These are phyloP conservation scores for Trypoxylus dichotomus DNA, from an alignment of 1,140 invertebrate genomes.

Conservation along the genomic window DNA sequence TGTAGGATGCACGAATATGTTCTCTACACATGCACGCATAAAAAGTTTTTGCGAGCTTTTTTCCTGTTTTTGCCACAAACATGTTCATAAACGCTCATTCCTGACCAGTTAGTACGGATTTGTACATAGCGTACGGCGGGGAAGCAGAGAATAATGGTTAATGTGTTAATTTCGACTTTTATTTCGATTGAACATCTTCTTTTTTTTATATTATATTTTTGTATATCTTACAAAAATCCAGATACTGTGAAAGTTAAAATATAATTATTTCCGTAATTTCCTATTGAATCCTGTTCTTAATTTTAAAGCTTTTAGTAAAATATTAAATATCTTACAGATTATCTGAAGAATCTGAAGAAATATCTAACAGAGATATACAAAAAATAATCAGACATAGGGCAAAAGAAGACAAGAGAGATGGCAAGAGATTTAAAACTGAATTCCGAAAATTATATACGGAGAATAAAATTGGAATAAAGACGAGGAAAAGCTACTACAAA, in stretches of 20 bases:
- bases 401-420: too few relatives aligned
- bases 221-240: background rate
- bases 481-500: too few relatives aligned
- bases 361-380: too few relatives aligned
- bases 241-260: background rate
- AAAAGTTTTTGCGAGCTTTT: background rate
- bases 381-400: too few relatives aligned
- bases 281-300: background rate
- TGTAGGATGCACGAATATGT: slow-evolving; percentile 4
- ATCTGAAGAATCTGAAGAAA: too few relatives aligned
- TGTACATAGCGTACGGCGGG: background rate
- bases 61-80: background rate
- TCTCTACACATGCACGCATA: background rate
- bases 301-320: too few relatives aligned
- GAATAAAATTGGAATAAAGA: too few relatives aligned
- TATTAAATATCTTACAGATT: too few relatives aligned
- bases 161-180: background rate
- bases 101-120: background rate
- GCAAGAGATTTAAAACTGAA: too few relatives aligned
- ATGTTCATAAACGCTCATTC: slow-evolving; percentile 2
- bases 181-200: background rate
- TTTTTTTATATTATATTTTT: background rate
- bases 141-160: background rate
- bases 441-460: too few relatives aligned
- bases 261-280: background rate